Base-by-base conservation (phyloP, 2,113 vertebrate genomes). In the Aegypius monachus region DNA sequence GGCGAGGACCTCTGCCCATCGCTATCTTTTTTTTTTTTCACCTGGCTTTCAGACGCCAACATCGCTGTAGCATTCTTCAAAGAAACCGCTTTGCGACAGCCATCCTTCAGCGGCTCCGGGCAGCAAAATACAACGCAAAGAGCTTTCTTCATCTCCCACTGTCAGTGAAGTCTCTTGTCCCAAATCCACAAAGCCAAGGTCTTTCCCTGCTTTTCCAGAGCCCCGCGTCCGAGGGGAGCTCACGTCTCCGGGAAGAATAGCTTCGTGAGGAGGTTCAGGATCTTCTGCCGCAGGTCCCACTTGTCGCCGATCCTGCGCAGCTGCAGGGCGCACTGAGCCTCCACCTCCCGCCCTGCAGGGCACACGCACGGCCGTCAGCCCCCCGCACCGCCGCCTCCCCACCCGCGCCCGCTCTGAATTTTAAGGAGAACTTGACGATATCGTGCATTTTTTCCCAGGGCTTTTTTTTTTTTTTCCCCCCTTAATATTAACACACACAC, bases 231-330 rank as follows among this genome's bases (percentile, higher is more conserved):
- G 17, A 10, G 68, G 40, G n/a, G 7, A 38, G 38, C 11, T 97
- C 95, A 92, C 56, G 75, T 95, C 36, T 63, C 74, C 4, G 89
- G 97, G 79, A 53, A 96, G 77, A 98, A 96, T 3, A 98, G 31
- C 61, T 98, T 98, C 6, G 87, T 6, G 4, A 98, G 50, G 15
- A 98, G 56, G 80, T 98, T 98, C 36, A 98, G 61, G 40, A 99
- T 48, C 81, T 97, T 97, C 90, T 98, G 98, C 36, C 73, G 95
- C 32, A 98, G 96, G 87, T 97, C 81, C 87, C 97, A 91, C 47
- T 95, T 97, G 85, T 98, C 98, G 13, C 98, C 98, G 6, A 98
- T 97, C 78, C 81, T 94, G 40, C 95, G 81, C 53, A 98, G 78
- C 53, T 98, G 96, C 40, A 81, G 48, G 13, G 97, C 97, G 31